Evolutionary conservation across 2,888 invertebrate species (phyloP).

Genomic region (Cheilosia vulpina): DNA sequence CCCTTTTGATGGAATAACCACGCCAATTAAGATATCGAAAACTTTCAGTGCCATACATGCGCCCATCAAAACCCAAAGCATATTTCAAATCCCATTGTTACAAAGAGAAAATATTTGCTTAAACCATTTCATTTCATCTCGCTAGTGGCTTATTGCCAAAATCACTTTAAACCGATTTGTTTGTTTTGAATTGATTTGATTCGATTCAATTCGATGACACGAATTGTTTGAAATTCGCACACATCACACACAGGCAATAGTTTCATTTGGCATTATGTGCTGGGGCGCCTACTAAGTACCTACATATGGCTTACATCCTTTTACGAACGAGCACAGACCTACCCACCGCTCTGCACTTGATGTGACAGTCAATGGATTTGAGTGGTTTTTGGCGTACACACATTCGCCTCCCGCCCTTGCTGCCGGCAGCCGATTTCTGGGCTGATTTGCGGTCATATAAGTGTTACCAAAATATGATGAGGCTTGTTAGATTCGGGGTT

Average conservation of each 20-base stretch:
- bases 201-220: conserved; percentile 41
- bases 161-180: conserved; percentile 42
- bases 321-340: conserved; percentile 18
- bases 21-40: no score
- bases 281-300: conserved; percentile 12
- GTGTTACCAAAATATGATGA: conserved; percentile 31
- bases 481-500: conserved; percentile 22
- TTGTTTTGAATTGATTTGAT: conserved; percentile 44
- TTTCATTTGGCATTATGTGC: conserved; percentile 25
- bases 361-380: conserved; percentile 63
- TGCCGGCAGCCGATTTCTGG: not conserved
- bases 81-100: conserved; percentile 23
- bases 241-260: conserved; percentile 45
- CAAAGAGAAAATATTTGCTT: conserved; percentile 11
- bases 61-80: conserved; percentile 1
- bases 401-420: not conserved
- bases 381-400: conserved; percentile 37
- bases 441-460: conserved; percentile 22
- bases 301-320: conserved; percentile 50
- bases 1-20: no score
- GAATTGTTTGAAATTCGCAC: conserved; percentile 32
- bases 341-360: conserved; percentile 44
- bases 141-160: conserved; percentile 25
- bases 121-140: conserved; percentile 8
- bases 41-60: not conserved